Conservation (phyloP, 2,888 invertebrate genomes). For the Odontocerum albicorne region DNA sequence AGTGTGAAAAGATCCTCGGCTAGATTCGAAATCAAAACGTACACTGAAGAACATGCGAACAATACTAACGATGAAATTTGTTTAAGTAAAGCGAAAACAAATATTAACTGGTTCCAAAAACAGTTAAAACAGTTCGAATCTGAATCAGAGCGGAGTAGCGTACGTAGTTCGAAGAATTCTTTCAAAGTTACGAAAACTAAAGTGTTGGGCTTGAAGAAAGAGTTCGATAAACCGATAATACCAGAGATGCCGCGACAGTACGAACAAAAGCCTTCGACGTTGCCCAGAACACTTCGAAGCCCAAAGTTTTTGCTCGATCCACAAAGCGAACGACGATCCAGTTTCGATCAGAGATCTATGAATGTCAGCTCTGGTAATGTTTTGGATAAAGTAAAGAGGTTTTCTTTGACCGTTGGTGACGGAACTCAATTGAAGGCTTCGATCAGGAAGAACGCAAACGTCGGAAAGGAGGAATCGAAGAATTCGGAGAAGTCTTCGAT, state of each 20-base stretch:
- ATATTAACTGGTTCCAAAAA: slow-evolving; percentile 57
- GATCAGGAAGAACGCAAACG: not conserved
- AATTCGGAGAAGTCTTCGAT: not conserved
- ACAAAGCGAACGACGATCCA: not conserved
- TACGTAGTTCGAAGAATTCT: slow-evolving; percentile 43
- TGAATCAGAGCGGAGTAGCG: slow-evolving; percentile 49
- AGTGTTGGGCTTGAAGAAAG: slow-evolving; percentile 25
- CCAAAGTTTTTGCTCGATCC: not conserved
- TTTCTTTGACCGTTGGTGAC: slow-evolving; percentile 35
- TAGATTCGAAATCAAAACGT: slow-evolving; percentile 52
- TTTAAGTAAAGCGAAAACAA: slow-evolving; percentile 51
- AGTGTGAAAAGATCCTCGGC: slow-evolving; percentile 38
- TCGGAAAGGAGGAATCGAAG: not conserved
- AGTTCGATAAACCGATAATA: slow-evolving; percentile 21
- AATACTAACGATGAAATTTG: slow-evolving; percentile 50
- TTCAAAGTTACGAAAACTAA: slow-evolving; percentile 24
- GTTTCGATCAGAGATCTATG: not conserved
- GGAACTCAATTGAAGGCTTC: not conserved
- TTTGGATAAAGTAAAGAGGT: slow-evolving; percentile 53
- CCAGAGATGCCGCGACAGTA: not conserved
- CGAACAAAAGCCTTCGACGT: slow-evolving; percentile 9
- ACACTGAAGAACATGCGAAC: slow-evolving; percentile 47
- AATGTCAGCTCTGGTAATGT: slow-evolving; percentile 45
- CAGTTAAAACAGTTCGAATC: slow-evolving; percentile 50
- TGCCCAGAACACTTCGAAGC: slow-evolving; percentile 14